Conservation (phyloP, 2,797 vertebrate genomes). For the Onychomys leucogaster region DNA sequence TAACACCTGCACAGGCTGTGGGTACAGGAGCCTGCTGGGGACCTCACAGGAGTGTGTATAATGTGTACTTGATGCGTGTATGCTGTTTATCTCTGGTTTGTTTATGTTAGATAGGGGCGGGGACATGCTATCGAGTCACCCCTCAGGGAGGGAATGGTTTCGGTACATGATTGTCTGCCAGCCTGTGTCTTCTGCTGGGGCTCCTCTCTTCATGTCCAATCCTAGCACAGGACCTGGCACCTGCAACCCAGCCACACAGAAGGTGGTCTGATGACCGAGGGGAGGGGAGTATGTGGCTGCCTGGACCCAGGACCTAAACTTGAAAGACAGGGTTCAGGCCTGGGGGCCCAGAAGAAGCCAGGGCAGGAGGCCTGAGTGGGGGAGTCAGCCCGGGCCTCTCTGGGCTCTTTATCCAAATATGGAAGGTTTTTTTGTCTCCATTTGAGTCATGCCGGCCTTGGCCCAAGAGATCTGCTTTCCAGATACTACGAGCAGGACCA, state of each 20-base stretch:
- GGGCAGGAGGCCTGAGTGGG: constrained; percentile 62
- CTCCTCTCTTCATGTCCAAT: not conserved
- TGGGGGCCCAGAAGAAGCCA: constrained; percentile 69
- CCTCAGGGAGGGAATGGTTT: not conserved
- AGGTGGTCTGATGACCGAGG: not conserved
- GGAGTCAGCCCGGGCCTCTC: constrained; percentile 71
- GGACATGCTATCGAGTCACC: not conserved
- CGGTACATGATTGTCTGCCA: not conserved
- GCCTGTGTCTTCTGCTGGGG: not conserved
- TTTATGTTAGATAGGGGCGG: not conserved
- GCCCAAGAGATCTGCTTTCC: constrained; percentile 89
- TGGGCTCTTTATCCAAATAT: constrained; percentile 91
- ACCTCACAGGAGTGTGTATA: not conserved
- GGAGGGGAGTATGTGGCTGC: not conserved
- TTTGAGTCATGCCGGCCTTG: constrained; percentile 89
- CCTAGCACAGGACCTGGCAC: not conserved
- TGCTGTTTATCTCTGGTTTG: not conserved
- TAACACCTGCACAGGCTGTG: not conserved
- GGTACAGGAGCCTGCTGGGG: not conserved
- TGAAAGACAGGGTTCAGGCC: constrained; percentile 30
- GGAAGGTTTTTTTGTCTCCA: constrained; percentile 90
- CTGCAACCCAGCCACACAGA: not conserved
- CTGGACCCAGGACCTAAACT: constrained; percentile 40
- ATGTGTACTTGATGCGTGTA: fast-evolving
- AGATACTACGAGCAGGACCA: constrained; percentile 85